Evolutionary conservation across 92 coral and sea anemone species (phyloP).

Genomic region (Epizoanthus illoricatus): DNA sequence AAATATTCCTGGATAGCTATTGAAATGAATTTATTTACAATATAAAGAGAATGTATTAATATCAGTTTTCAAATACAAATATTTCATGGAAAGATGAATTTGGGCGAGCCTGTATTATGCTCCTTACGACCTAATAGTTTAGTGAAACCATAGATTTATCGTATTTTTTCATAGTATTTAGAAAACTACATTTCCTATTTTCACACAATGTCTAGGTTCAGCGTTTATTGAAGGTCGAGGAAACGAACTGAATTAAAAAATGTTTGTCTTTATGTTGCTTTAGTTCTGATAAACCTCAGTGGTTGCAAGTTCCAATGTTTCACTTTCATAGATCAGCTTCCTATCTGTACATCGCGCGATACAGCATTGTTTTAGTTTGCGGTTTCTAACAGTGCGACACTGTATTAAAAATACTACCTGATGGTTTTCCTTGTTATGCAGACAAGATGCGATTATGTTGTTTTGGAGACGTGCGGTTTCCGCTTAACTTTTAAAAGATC

Average conservation of each 20-base stretch:
- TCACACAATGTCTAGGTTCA: not conserved
- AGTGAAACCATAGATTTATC: too few species aligned
- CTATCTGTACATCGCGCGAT: not conserved
- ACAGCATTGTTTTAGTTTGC: not conserved
- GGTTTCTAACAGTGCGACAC: not conserved
- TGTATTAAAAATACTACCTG: slow-evolving; percentile 9
- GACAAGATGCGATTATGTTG: slow-evolving; percentile 6
- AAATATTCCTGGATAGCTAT: too few species aligned
- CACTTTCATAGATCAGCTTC: not conserved
- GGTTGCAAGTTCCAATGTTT: not conserved
- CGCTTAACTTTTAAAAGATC: too few species aligned
- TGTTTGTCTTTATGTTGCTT: too few species aligned
- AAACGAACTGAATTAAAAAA: not conserved
- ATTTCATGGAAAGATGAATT: too few species aligned
- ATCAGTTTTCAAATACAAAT: too few species aligned
- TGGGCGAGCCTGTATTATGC: too few species aligned
- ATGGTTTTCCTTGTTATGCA: slow-evolving; percentile 1
- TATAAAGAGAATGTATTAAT: too few species aligned
- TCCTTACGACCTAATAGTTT: too few species aligned
- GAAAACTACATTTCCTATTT: too few species aligned
- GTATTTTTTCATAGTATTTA: too few species aligned
- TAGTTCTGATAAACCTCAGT: not conserved
- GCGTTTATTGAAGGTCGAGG: not conserved
- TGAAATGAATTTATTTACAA: too few species aligned
- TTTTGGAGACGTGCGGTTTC: slow-evolving; percentile 4